A percentile compares a stretch with the other conserved stretches of the same genome.
phyloP scores from a whole-genome alignment of 2,113 vertebrate genomes.

The Gymnogyps californianus region DNA sequence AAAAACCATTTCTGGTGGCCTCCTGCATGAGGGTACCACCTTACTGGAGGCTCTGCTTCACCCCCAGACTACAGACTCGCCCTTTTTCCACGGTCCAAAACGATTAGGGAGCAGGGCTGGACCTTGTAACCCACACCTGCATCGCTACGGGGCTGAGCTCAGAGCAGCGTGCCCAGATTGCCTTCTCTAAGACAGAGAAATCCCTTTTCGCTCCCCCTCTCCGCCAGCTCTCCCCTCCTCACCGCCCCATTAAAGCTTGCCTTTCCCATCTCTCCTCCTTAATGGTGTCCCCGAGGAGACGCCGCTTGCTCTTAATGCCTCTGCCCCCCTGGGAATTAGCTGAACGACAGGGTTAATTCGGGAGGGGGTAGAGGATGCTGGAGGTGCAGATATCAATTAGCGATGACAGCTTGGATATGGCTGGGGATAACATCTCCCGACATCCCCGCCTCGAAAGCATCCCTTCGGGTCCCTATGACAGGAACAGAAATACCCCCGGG shows the following conservation, averaged over 20 bases:
- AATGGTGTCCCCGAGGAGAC: not conserved
- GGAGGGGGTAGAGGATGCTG: not conserved
- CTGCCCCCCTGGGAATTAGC: not conserved
- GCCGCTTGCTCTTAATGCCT: not conserved
- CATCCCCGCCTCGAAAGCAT: fast-evolving
- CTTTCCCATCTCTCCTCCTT: not conserved
- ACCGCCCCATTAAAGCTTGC: not conserved
- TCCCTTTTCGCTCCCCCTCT: not conserved
- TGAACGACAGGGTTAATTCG: not conserved
- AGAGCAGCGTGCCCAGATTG: not conserved
- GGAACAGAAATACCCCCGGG: not conserved
- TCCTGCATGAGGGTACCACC: not conserved
- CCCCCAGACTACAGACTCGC: not conserved
- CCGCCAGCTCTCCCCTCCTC: not conserved
- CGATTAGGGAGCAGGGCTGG: not conserved
- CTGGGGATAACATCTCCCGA: not conserved
- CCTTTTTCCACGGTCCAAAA: not conserved
- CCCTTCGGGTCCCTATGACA: fast-evolving
- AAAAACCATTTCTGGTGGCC: not conserved
- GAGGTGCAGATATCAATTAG: not conserved
- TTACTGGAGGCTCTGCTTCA: not conserved
- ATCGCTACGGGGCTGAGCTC: not conserved
- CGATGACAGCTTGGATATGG: not conserved
- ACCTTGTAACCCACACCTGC: not conserved
- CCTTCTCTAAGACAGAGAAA: not conserved